Conservation (phyloP, 2,888 invertebrate genomes). For the Linnaemya vulpina region DNA sequence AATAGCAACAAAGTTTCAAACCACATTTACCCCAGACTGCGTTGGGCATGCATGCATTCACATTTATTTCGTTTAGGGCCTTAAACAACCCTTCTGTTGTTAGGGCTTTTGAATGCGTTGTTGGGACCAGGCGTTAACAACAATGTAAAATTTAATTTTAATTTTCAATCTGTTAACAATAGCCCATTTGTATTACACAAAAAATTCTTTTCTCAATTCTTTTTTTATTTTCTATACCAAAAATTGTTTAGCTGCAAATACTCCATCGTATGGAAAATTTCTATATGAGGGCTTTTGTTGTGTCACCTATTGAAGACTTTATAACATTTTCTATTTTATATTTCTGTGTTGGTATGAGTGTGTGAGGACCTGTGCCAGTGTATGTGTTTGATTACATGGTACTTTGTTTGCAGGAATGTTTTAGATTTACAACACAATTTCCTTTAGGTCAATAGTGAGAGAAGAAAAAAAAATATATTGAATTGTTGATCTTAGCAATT, state of each 20-base stretch:
- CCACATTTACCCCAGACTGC: slow-evolving; percentile 2
- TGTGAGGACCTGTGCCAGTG: not conserved
- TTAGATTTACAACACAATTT: slow-evolving; percentile 65
- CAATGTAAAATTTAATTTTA: slow-evolving; percentile 64
- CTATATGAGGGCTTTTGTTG: slow-evolving; percentile 61
- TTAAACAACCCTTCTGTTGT: not conserved
- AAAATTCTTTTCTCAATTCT: not conserved
- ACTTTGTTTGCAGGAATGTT: not conserved
- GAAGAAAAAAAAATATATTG: slow-evolving; percentile 16
- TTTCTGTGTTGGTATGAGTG: not conserved
- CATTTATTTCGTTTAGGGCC: not conserved
- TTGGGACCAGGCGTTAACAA: slow-evolving; percentile 8
- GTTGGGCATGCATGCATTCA: slow-evolving; percentile 12
- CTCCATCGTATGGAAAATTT: slow-evolving; percentile 50
- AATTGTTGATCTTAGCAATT: slow-evolving; percentile 74
- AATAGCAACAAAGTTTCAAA: not conserved
- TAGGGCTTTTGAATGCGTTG: not conserved
- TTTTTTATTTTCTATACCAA: slow-evolving; percentile 1
- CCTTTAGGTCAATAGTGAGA: slow-evolving; percentile 67
- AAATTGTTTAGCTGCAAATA: slow-evolving; percentile 36
- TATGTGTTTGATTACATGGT: not conserved
- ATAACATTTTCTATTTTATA: slow-evolving; percentile 31
- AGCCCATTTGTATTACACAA: not conserved
- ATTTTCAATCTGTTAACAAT: slow-evolving; percentile 67
- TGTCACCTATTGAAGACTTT: slow-evolving; percentile 60